Conservation (phyloP, 2,888 invertebrate species). For the Metopia argyrocephala region DNA sequence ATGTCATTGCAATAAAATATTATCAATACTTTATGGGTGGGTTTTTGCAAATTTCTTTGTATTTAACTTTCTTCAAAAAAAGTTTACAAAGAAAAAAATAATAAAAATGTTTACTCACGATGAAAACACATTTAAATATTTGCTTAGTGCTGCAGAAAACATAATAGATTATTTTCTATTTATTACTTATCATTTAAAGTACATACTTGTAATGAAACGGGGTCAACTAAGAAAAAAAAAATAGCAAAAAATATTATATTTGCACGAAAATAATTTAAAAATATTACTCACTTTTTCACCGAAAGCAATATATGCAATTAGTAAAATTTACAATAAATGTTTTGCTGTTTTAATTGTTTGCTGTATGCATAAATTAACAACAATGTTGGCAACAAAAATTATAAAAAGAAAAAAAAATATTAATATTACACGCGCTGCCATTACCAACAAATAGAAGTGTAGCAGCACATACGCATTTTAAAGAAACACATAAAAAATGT, state of each 20-base stretch:
- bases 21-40: too few species aligned
- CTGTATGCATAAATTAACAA: slow-evolving; percentile 50
- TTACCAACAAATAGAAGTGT: slow-evolving; percentile 15
- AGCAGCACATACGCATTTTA: slow-evolving; percentile 43
- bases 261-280: slow-evolving; percentile 10
- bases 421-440: neutral
- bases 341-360: neutral
- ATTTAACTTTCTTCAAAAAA: too few species aligned
- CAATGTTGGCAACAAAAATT: slow-evolving; percentile 28
- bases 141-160: too few species aligned
- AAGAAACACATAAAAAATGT: slow-evolving; percentile 52
- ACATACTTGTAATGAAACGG: slow-evolving; percentile 30
- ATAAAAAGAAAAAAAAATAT: neutral
- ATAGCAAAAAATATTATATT: slow-evolving; percentile 13
- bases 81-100: too few species aligned
- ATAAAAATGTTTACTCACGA: too few species aligned
- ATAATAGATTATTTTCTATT: too few species aligned
- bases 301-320: slow-evolving; percentile 35
- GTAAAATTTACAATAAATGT: slow-evolving; percentile 1
- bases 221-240: slow-evolving; percentile 18
- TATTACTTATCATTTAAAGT: slow-evolving; percentile 13
- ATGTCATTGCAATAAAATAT: too few species aligned
- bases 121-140: too few species aligned
- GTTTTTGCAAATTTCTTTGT: too few species aligned
- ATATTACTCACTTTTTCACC: neutral